These are phyloP conservation scores for Lochmaea crataegi DNA, from an alignment of 2,888 invertebrate species.

Conservation along the genomic window DNA sequence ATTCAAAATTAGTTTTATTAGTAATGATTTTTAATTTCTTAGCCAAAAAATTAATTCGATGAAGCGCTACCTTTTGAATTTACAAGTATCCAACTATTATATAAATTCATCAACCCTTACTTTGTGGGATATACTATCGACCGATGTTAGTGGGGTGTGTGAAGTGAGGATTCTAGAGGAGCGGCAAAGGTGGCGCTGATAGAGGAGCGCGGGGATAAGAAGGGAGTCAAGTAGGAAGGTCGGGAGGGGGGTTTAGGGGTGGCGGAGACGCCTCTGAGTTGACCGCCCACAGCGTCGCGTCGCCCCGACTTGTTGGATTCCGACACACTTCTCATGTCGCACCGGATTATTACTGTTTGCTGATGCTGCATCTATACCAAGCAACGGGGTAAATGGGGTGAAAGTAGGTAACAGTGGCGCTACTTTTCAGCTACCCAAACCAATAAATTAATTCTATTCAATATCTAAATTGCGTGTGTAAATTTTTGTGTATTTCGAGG, in stretches of 20 bases:
- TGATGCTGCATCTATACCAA: slow-evolving; percentile 47
- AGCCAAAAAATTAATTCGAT: not conserved
- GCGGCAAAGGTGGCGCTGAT: slow-evolving; percentile 34
- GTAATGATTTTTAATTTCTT: no score
- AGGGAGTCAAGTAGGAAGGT: slow-evolving; percentile 19
- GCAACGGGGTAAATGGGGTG: slow-evolving; percentile 11
- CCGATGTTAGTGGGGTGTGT: slow-evolving; percentile 26
- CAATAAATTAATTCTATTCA: no score
- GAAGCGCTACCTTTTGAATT: slow-evolving; percentile 16
- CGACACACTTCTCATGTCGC: slow-evolving; percentile 62
- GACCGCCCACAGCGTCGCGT: slow-evolving; percentile 62
- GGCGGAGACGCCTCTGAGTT: slow-evolving; percentile 69
- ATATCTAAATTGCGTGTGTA: no score
- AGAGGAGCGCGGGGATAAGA: slow-evolving; percentile 14
- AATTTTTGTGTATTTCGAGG: no score
- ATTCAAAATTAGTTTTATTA: no score
- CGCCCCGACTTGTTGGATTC: slow-evolving; percentile 65
- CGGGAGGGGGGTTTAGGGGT: slow-evolving; percentile 54
- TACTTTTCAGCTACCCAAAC: not conserved
- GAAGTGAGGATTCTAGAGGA: slow-evolving; percentile 31
- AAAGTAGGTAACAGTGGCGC: not conserved
- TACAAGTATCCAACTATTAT: not conserved
- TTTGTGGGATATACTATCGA: slow-evolving; percentile 36
- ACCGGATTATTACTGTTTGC: slow-evolving; percentile 63
- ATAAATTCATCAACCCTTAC: slow-evolving; percentile 23